Conservation (phyloP, 2,888 invertebrate genomes). For the Limnephilus lunatus region DNA sequence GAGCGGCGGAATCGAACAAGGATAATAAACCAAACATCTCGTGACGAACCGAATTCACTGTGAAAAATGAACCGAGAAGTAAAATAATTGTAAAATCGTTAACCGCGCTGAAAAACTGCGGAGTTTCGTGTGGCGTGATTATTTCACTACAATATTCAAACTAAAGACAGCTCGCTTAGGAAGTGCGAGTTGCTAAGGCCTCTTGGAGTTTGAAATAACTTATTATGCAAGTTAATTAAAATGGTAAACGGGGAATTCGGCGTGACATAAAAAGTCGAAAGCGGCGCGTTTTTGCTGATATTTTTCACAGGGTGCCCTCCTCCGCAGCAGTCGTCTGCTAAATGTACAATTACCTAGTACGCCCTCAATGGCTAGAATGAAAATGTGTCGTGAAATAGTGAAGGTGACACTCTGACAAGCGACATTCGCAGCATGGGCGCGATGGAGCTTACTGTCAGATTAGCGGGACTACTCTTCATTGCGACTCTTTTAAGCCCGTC, state of each 20-base stretch:
- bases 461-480: constrained; percentile 55
- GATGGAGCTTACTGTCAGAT: constrained; percentile 50
- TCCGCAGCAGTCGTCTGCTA: not conserved
- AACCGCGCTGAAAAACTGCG: constrained; percentile 25
- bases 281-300: constrained; percentile 22
- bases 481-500: constrained; percentile 51
- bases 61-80: constrained; percentile 21
- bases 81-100: constrained; percentile 36
- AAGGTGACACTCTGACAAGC: not conserved
- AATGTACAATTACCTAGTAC: constrained; percentile 19
- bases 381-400: not conserved
- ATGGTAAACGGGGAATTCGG: constrained; percentile 55
- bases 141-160: constrained; percentile 7
- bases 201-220: constrained; percentile 17
- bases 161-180: not conserved
- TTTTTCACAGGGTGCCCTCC: not conserved
- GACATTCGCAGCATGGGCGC: constrained; percentile 42
- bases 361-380: not conserved
- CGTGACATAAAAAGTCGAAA: constrained; percentile 46
- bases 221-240: constrained; percentile 39
- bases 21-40: constrained; percentile 35
- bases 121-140: constrained; percentile 7
- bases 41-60: constrained; percentile 30
- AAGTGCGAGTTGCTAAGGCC: not conserved
- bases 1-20: constrained; percentile 45